Conservation (phyloP, 2,113 vertebrate genomes). For the Peucedramus taeniatus region DNA sequence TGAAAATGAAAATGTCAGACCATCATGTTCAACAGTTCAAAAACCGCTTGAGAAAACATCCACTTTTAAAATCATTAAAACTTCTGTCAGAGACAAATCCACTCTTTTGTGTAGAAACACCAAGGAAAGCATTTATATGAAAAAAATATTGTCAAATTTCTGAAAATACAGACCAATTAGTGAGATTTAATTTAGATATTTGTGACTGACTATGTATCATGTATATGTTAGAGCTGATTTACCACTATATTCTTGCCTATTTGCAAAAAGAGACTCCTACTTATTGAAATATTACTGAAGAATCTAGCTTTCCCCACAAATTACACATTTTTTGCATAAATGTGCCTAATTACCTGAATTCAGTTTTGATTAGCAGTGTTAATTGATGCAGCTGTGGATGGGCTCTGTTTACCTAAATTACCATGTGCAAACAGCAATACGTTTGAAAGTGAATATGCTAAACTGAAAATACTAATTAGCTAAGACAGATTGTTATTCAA, state of each 20-base stretch:
- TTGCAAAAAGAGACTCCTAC: conserved; percentile 69
- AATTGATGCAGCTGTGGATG: conserved; percentile 87
- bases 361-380: conserved; percentile 89
- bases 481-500: conserved; percentile 84
- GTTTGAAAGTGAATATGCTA: conserved; percentile 82
- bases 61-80: conserved; percentile 54
- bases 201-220: conserved; percentile 47
- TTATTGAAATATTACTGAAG: conserved; percentile 79
- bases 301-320: conserved; percentile 74
- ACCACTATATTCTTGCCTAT: conserved; percentile 62
- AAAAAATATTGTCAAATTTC: conserved; percentile 63
- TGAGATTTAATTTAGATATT: conserved; percentile 74
- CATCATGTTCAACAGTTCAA: neutral
- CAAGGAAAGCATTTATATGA: conserved; percentile 58
- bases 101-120: conserved; percentile 33
- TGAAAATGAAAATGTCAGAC: conserved; percentile 9
- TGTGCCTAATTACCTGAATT: conserved; percentile 87
- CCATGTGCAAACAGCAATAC: conserved; percentile 86
- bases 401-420: conserved; percentile 87
- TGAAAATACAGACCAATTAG: conserved; percentile 73
- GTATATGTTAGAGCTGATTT: conserved; percentile 64
- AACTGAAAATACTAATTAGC: conserved; percentile 88
- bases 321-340: conserved; percentile 85
- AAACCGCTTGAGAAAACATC: conserved; percentile 28
- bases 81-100: conserved; percentile 36